A percentile compares a stretch with the other conserved stretches of the same genome.
Evolutionary conservation across 2,113 vertebrate species (phyloP).

Genomic region (Helogale parvula): DNA sequence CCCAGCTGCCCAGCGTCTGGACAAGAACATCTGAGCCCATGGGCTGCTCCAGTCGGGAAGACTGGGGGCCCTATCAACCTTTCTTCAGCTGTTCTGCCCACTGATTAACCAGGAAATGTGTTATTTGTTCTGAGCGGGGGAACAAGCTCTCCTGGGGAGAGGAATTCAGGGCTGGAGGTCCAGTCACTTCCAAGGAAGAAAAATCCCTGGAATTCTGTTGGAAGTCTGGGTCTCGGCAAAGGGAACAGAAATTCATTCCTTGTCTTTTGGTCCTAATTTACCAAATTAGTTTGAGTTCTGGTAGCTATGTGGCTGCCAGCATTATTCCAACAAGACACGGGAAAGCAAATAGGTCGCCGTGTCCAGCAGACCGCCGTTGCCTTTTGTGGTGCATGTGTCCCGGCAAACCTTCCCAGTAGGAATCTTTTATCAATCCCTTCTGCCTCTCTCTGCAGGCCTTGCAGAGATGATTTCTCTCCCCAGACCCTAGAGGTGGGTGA

Average conservation of each 20-base stretch:
- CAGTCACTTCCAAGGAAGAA: constrained; percentile 62
- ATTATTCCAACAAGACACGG: constrained; percentile 82
- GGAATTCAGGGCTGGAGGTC: constrained; percentile 70
- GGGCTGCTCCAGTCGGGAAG: neutral
- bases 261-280: constrained; percentile 80
- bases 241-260: constrained; percentile 30
- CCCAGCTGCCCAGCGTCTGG: neutral
- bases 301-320: constrained; percentile 78
- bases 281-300: constrained; percentile 81
- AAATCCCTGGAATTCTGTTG: constrained; percentile 72
- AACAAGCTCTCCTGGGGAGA: constrained; percentile 68
- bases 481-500: neutral
- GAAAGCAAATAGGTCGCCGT: constrained; percentile 81
- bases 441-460: constrained; percentile 14
- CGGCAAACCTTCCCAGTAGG: neutral
- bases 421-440: neutral
- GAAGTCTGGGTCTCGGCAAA: constrained; percentile 65
- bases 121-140: constrained; percentile 70
- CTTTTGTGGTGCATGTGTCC: neutral
- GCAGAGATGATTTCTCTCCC: neutral
- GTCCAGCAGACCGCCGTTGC: neutral
- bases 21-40: neutral
- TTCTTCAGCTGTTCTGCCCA: neutral
- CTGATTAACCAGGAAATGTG: constrained; percentile 50
- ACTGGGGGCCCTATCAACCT: neutral